Evolutionary conservation across 2,113 vertebrate species (phyloP), one percentile per base, ranked within the genome.

Genomic region (Urocolius indicus): DNA sequence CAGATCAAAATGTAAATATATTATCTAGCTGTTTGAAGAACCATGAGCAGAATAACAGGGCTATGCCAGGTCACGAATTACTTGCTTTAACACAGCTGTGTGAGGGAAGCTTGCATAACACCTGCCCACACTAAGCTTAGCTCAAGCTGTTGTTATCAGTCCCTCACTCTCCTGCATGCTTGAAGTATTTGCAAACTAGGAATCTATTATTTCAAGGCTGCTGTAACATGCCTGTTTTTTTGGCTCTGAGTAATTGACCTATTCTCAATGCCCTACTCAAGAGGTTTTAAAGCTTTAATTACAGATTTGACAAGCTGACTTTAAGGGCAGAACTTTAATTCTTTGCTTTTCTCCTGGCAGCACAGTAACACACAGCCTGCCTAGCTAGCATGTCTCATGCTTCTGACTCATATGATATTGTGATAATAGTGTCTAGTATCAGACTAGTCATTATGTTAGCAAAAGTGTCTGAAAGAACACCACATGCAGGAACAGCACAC

Each of bases 61-160:
- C 93, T 96, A 58, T 32, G 77, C 75, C 45, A 65, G 95, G 96
- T 96, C 94, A 94, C 18, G 3, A 92, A 51, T 94, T 54, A 80
- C 75, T 97, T 95, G 87, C 82, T 96, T 91, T 92, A 94, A 51
- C 88, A 93, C 86, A 95, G 90, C 88, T 97, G 90, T 86, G 88
- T 95, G 94, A 97, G 90, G 93, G 95, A 97, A 97, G 90, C 95
- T 97, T 97, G 93, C 91, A 95, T 97, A 97, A 96, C 94, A 95
- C 96, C 95, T 95, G 86, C 96, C 95, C 88, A 94, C 96, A 82
- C 94, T 79, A 9, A 89, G 90, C 84, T 93, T 74, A 92, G 84
- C 94, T 95, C 95, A 96, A 93, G 95, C 90, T 93, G 94, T 92
- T 97, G 75, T 90, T 93, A 95, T 77, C 95, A 66, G 81, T 88